Evolutionary conservation across 2,888 invertebrate species (phyloP), one percentile per base, ranked within the genome.

Genomic region (Chrysina gloriosa): DNA sequence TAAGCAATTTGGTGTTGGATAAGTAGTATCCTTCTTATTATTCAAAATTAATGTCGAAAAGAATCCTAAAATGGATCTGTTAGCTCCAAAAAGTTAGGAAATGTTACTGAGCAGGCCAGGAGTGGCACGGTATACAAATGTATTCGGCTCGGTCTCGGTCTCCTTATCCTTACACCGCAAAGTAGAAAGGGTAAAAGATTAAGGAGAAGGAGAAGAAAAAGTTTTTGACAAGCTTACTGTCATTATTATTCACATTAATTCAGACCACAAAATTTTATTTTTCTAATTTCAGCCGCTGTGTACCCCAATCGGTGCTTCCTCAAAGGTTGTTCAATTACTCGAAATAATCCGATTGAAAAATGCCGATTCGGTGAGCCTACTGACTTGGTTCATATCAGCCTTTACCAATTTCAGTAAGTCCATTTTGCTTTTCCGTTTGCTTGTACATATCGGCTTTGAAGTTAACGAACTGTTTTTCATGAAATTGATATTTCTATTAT

Each of bases 341-440:
- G 91, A 92, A 68, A 94, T 95, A 72, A 76, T 92, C 16, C 85
- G 85, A 65, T 86, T 88, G 1, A 89, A 88, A 77, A 91, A 93
- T 79, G 90, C 94, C 1, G 90, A 91, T 73, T 90, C 92, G 0
- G 89, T 95, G 0, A 94, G 94, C 52, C 83, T 92, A 11, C 84
- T 90, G 2, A 94, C 94, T 1, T 95, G 95, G 95, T 85, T 89
- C 27, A 90, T 95, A 69, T 94, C 95, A 16, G 88, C 92, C 9
- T 87, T 90, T 71, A 94, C 94, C 5, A 95, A 95, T 81, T 82
- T 91, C 65, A 90, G 94, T 95, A 85, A 88, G 66, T 3, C 7
- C 50, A n/a, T n/a, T n/a, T n/a, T n/a, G n/a, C 14, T 25, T 5
- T 52, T 52, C 29, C n/a, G 16, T 58, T 31, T n/a, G n/a, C n/a